Conservation (phyloP, 1,140 invertebrate genomes). For the Ceratina japonica region DNA sequence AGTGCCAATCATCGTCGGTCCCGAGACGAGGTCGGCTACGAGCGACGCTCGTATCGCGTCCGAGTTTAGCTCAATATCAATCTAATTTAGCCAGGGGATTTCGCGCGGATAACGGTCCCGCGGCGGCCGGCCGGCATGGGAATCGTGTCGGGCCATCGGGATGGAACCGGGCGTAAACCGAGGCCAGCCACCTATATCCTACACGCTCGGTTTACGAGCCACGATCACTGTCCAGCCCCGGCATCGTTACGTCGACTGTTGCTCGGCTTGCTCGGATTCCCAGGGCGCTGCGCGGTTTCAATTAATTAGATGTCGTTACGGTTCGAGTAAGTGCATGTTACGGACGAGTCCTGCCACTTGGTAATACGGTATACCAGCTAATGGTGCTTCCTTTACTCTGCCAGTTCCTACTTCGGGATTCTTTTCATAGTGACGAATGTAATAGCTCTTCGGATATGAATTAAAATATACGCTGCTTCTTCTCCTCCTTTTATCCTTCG, state of each 20-base stretch:
- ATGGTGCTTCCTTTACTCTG: too few species aligned
- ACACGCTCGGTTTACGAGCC: slow-evolving; percentile 51
- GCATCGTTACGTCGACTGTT: not conserved
- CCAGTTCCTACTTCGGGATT: too few species aligned
- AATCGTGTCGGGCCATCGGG: slow-evolving; percentile 56
- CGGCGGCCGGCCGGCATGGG: slow-evolving; percentile 43
- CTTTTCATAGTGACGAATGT: too few species aligned
- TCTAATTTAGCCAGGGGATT: slow-evolving; percentile 55
- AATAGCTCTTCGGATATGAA: too few species aligned
- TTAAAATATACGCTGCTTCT: too few species aligned
- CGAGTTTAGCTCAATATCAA: slow-evolving; percentile 62
- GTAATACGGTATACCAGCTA: too few species aligned
- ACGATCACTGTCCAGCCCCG: not conserved
- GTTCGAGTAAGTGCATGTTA: slow-evolving; percentile 12
- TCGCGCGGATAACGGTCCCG: slow-evolving; percentile 56
- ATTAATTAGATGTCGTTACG: slow-evolving; percentile 36
- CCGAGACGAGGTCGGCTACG: slow-evolving; percentile 11
- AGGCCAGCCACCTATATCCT: slow-evolving; percentile 13
- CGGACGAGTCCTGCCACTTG: not conserved
- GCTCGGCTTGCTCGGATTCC: slow-evolving; percentile 5
- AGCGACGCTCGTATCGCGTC: slow-evolving; percentile 34
- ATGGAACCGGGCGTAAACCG: slow-evolving; percentile 51
- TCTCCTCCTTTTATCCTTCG: too few species aligned
- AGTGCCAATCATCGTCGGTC: slow-evolving; percentile 47
- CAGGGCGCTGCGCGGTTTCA: not conserved